phyloP scores from a whole-genome alignment of 2,888 invertebrate species.

The Tetrapedia diversipes region DNA sequence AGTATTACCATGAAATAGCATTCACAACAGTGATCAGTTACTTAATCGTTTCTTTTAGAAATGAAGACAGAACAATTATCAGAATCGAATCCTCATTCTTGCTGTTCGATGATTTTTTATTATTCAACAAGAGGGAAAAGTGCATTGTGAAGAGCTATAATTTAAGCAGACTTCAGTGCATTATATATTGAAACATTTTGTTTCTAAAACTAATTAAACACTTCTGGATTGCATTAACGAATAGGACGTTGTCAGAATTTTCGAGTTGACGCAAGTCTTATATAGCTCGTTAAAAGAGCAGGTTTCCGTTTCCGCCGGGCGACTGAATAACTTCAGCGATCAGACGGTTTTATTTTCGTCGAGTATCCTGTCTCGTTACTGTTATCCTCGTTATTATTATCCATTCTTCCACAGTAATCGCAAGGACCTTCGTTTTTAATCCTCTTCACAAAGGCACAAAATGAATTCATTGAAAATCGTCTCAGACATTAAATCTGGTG shows the following conservation, averaged over 20 bases:
- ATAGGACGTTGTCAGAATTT: background rate
- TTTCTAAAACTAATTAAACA: background rate
- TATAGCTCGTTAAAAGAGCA: slow-evolving; percentile 4
- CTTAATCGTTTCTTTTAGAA: too few relatives aligned
- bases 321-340: background rate
- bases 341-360: slow-evolving; percentile 3
- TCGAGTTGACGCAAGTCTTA: background rate
- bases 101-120: background rate
- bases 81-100: background rate
- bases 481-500: background rate
- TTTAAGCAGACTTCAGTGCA: background rate
- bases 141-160: background rate
- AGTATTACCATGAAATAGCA: too few relatives aligned
- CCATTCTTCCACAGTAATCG: background rate
- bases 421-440: background rate
- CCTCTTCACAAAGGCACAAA: background rate
- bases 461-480: background rate
- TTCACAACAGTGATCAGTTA: too few relatives aligned
- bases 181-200: background rate
- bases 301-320: background rate
- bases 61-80: too few relatives aligned
- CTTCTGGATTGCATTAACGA: background rate
- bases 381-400: background rate
- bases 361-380: background rate
- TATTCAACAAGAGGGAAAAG: background rate